Evolutionary conservation across 2,888 invertebrate genomes (phyloP).

Genomic region (Trissoscelio sp.): DNA sequence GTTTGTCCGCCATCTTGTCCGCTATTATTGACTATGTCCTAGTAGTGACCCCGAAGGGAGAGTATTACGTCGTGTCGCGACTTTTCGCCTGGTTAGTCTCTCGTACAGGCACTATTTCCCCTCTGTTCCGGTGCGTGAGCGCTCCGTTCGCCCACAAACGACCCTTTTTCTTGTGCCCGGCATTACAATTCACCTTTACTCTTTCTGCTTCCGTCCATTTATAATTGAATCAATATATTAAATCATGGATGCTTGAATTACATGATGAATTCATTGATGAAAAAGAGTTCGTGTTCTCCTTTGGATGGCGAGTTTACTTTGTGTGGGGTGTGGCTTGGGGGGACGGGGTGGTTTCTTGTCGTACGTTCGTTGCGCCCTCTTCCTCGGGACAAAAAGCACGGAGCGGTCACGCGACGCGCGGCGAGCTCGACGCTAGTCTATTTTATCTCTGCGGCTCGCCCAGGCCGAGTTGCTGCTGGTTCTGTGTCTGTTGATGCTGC

Average conservation of each 20-base stretch:
- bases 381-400: slow-evolving; percentile 79
- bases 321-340: not conserved
- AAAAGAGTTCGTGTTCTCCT: slow-evolving; percentile 17
- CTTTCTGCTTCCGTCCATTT: not conserved
- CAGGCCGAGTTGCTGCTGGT: slow-evolving; percentile 81
- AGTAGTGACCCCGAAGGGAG: slow-evolving; percentile 58
- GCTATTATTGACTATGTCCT: slow-evolving; percentile 61
- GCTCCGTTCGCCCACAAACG: slow-evolving; percentile 18
- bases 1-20: slow-evolving; percentile 38
- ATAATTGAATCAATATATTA: too few species aligned
- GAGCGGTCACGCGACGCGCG: slow-evolving; percentile 78
- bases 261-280: too few species aligned
- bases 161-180: too few species aligned
- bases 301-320: slow-evolving; percentile 6
- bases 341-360: slow-evolving; percentile 17
- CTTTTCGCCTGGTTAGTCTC: slow-evolving; percentile 58
- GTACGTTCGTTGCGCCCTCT: slow-evolving; percentile 34
- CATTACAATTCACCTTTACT: too few species aligned
- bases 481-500: slow-evolving; percentile 77
- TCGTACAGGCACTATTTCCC: slow-evolving; percentile 64
- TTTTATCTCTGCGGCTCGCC: slow-evolving; percentile 84
- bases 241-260: too few species aligned
- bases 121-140: slow-evolving; percentile 33
- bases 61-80: slow-evolving; percentile 56
- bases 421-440: slow-evolving; percentile 73